A percentile compares a stretch with the other conserved stretches of the same genome.
Evolutionary conservation across 2,113 vertebrate species (phyloP).

Genomic region (Fukomys damarensis): DNA sequence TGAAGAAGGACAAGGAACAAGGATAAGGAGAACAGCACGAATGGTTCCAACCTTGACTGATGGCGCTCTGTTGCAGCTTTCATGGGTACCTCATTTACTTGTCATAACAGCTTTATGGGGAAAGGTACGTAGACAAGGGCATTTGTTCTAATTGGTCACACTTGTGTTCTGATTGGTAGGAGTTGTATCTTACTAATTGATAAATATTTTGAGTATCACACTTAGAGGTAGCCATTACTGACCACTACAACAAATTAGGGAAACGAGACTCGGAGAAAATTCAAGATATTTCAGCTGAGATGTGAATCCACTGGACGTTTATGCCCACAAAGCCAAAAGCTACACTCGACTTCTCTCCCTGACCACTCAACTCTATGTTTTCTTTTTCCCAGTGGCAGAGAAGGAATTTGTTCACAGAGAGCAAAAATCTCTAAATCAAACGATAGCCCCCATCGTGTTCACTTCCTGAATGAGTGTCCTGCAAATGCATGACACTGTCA

Average conservation of each 20-base stretch:
- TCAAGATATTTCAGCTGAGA: neutral
- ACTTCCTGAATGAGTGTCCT: neutral
- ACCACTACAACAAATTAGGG: neutral
- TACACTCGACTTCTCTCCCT: neutral
- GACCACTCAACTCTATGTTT: neutral
- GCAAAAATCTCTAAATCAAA: neutral
- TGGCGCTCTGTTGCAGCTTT: neutral
- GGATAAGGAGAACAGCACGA: neutral
- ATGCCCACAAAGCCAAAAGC: neutral
- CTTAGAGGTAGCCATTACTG: neutral
- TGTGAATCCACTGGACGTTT: neutral
- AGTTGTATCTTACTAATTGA: neutral
- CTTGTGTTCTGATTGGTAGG: neutral
- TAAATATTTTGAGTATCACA: neutral
- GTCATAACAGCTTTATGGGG: too few relatives aligned
- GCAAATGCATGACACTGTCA: neutral
- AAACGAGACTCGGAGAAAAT: neutral
- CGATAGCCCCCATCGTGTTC: fast-evolving
- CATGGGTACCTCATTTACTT: neutral
- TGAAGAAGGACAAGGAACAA: neutral
- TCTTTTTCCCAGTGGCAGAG: neutral
- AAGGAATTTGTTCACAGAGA: neutral
- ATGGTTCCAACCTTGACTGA: neutral
- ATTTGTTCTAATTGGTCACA: neutral
- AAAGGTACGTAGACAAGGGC: neutral